Conservation (phyloP, 1,140 invertebrate species). For the Drosophila kohkoa region DNA sequence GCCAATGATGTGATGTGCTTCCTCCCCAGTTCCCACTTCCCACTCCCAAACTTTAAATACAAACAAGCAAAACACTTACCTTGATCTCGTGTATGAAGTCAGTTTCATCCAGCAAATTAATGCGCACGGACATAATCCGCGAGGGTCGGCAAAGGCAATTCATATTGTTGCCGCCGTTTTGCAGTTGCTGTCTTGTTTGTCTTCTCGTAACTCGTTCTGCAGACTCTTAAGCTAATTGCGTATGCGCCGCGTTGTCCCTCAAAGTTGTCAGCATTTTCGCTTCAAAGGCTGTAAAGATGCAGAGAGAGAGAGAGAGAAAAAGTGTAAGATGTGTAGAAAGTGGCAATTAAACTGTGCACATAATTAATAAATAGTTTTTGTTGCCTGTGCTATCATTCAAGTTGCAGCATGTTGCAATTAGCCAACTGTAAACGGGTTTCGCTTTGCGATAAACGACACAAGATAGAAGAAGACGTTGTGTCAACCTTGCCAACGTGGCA, state of each 20-base stretch:
- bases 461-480: slow-evolving; percentile 23
- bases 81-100: slow-evolving; percentile 88
- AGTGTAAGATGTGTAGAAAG: slow-evolving; percentile 56
- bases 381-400: slow-evolving; percentile 45
- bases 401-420: slow-evolving; percentile 58
- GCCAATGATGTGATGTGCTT: background rate
- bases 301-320: slow-evolving; percentile 29
- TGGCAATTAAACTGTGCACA: slow-evolving; percentile 71
- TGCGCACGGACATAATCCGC: slow-evolving; percentile 85
- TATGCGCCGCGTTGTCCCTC: slow-evolving; percentile 47
- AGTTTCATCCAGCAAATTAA: slow-evolving; percentile 88
- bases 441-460: slow-evolving; percentile 25
- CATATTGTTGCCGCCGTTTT: slow-evolving; percentile 62
- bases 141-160: slow-evolving; percentile 84
- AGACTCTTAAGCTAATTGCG: slow-evolving; percentile 44
- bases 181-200: slow-evolving; percentile 7
- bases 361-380: slow-evolving; percentile 64
- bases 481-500: slow-evolving; percentile 10
- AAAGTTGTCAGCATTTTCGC: slow-evolving; percentile 54
- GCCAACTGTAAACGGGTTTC: slow-evolving; percentile 58
- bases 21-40: too few relatives aligned
- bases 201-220: slow-evolving; percentile 23
- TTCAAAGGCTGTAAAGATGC: slow-evolving; percentile 45
- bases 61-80: slow-evolving; percentile 84
- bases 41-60: too few relatives aligned